Conservation (phyloP, 2,113 vertebrate species). For the Trachemys scripta region DNA sequence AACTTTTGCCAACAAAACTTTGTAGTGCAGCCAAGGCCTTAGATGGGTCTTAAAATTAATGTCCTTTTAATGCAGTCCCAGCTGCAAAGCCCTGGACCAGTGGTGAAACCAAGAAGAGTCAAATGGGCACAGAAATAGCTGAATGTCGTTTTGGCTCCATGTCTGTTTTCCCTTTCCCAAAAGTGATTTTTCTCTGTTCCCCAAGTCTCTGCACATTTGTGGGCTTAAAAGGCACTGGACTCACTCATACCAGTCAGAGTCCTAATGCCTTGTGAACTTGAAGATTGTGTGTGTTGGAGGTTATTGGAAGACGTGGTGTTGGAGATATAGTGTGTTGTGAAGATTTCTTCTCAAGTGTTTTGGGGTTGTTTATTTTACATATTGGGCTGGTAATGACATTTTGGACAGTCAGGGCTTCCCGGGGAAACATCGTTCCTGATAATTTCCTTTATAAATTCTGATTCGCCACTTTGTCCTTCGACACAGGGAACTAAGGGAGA, state of each 20-base stretch:
- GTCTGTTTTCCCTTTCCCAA: neutral
- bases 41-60: neutral
- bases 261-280: neutral
- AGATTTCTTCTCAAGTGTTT: neutral
- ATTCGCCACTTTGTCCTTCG: neutral
- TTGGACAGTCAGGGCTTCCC: neutral
- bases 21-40: no score
- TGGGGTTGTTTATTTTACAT: neutral
- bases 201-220: neutral
- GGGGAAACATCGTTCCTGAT: neutral
- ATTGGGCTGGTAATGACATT: neutral
- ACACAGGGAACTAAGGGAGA: neutral
- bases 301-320: neutral
- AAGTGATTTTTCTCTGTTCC: neutral
- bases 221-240: neutral
- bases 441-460: neutral
- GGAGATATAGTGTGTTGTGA: neutral
- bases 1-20: no score
- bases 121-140: neutral
- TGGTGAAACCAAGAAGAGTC: neutral
- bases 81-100: neutral
- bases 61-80: neutral
- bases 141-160: neutral
- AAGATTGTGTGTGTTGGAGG: neutral
- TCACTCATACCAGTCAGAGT: neutral